Evolutionary conservation across 2,888 invertebrate species (phyloP).

Genomic region (Eutolmus rufibarbis): DNA sequence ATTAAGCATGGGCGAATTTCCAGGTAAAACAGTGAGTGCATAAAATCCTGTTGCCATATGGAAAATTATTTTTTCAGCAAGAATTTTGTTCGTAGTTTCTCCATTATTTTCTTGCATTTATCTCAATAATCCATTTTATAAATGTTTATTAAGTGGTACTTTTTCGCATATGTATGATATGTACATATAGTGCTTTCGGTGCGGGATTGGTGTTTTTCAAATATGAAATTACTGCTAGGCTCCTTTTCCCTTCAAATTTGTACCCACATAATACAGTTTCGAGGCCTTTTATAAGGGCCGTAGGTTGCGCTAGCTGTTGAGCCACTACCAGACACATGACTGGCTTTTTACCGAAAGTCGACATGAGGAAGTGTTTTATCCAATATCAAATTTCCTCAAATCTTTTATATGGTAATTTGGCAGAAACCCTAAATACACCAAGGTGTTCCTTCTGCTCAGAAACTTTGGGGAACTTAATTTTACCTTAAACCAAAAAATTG

Average conservation of each 20-base stretch:
- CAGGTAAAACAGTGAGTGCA: neutral
- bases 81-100: neutral
- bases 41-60: neutral
- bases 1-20: neutral
- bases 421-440: neutral
- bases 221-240: neutral
- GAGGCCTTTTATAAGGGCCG: neutral
- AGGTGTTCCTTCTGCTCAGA: neutral
- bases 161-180: neutral
- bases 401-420: neutral
- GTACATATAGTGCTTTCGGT: neutral
- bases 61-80: neutral
- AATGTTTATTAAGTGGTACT: neutral
- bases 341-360: neutral
- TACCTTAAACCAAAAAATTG: slow-evolving; percentile 7
- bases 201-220: neutral
- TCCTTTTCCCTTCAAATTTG: neutral
- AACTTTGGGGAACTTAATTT: neutral
- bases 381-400: neutral
- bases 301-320: neutral
- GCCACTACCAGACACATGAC: neutral
- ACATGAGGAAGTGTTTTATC: neutral
- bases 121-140: neutral
- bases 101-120: neutral
- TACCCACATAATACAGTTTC: neutral